Evolutionary conservation across 2,113 vertebrate genomes (phyloP), one percentile per base, ranked within the genome.

Genomic region (Galbula dea): DNA sequence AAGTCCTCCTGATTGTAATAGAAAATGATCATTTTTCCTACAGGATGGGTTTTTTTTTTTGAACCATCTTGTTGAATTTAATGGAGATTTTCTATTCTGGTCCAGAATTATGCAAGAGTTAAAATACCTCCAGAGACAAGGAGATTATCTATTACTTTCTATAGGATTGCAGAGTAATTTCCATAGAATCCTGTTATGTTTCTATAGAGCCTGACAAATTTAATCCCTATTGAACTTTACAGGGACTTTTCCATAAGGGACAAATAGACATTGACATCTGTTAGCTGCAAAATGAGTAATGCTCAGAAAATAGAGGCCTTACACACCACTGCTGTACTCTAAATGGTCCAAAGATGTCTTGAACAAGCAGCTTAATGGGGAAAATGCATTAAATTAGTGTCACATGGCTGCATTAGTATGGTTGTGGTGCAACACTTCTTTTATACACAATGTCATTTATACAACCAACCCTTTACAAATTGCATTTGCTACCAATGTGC

Each of bases 371-470:
- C 91, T 95, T 96, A 96, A 96, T 96, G 94, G 91, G 89, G 83
- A 95, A 96, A 96, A 94, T 81, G 88, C 94, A 94, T 96, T 94
- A 94, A 96, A 96, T 95, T 81, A 91, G 91, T 96, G 96, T 96
- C 96, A 96, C 91, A 81, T 89, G 95, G 91, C 75, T 94, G 85
- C 91, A 95, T 96, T 96, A 96, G 91, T 12, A 89, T 1, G 21
- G 91, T 23, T 91, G 91, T 95, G 95, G 93, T 91, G 94, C 96
- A 96, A 95, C 94, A 91, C 71, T 91, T 67, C 85, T 88, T 86
- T 89, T 22, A 67, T 57, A 91, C 89, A 73, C 93, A 59, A 68
- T 89, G 93, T 89, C 93, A 89, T 93, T 96, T 91, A 87, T 78
- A 74, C 89, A 71, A 89, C 71, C 89, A 68, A 57, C 10, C 59